Base-by-base conservation (phyloP, 2,113 vertebrate genomes). In the Anarrhichthys ocellatus region DNA sequence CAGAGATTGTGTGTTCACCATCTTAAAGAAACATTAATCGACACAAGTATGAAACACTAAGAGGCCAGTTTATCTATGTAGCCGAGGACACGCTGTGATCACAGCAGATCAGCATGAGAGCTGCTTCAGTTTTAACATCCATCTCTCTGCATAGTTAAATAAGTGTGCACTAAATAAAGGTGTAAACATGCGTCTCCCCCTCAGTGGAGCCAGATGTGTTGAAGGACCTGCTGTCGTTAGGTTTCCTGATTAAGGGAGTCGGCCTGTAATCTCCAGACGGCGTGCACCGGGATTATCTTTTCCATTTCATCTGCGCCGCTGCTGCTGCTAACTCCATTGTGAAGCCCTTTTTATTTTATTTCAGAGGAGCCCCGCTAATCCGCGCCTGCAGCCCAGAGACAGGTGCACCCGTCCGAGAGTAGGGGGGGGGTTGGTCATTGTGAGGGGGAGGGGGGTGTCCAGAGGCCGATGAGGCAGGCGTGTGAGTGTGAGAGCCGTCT, bases 281-380 rank as follows among this genome's bases (percentile, higher is more conserved):
- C 52, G 64, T 56, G 73, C 22, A 66, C 58, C 1, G n/a, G 84
- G 91, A 94, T 93, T 83, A 93, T 92, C 76, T 81, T 80, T 89
- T 82, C 69, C 48, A 74, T 91, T 90, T 90, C 81, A 78, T 79
- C 61, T 62, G 74, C 64, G 34, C 34, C 34, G 34, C 34, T 0
- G 34, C 34, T 46, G 64, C 89, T 64, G 80, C 82, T 87, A 83
- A 93, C 91, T 91, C 87, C 88, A 81, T 87, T 92, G 81, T 84
- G 83, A 76, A 44, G 8, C 77, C 70, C 18, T 46, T 67, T 67
- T 64, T 5, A 7, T 78, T 91, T 88, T 73, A 9, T 20, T 18
- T 50, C 54, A 86, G 73, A 73, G 75, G 85, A 80, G 70, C 66
- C 80, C 9, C 58, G 6, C 81, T 90, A 90, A 92, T 90, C 89